Percentiles rank a stretch among this genome's conserved stretches.
Conservation (phyloP, 2,113 vertebrate genomes). For the Hassar affinis region DNA sequence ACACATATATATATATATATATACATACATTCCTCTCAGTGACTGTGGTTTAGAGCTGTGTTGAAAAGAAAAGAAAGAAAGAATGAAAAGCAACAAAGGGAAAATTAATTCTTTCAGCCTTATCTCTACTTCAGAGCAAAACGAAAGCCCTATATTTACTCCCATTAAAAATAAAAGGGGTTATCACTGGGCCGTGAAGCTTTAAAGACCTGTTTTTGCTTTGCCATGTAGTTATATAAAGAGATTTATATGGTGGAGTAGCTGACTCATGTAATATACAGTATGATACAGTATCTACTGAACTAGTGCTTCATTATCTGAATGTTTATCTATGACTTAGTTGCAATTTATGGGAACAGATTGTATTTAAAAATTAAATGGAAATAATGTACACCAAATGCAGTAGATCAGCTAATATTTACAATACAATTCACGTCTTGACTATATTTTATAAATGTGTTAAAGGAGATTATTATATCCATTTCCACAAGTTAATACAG, state of each 20-base stretch:
- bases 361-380: background rate
- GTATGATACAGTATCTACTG: too few species aligned
- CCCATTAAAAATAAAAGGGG: constrained; percentile 15
- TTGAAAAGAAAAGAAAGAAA: background rate
- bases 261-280: too few species aligned
- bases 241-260: too few species aligned
- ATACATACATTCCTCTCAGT: constrained; percentile 23
- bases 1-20: background rate
- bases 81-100: constrained; percentile 27
- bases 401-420: background rate
- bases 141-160: constrained; percentile 5
- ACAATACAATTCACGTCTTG: background rate
- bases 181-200: background rate
- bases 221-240: too few species aligned
- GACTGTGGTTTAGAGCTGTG: constrained; percentile 35
- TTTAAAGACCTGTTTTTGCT: constrained; percentile 13
- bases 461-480: background rate
- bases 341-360: background rate
- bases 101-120: constrained; percentile 3
- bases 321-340: background rate
- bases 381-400: background rate
- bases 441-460: background rate
- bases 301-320: too few species aligned
- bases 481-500: too few species aligned
- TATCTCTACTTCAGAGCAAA: constrained; percentile 35